Evolutionary conservation across 2,888 invertebrate genomes (phyloP).

Genomic region (Caradrina kadenii): DNA sequence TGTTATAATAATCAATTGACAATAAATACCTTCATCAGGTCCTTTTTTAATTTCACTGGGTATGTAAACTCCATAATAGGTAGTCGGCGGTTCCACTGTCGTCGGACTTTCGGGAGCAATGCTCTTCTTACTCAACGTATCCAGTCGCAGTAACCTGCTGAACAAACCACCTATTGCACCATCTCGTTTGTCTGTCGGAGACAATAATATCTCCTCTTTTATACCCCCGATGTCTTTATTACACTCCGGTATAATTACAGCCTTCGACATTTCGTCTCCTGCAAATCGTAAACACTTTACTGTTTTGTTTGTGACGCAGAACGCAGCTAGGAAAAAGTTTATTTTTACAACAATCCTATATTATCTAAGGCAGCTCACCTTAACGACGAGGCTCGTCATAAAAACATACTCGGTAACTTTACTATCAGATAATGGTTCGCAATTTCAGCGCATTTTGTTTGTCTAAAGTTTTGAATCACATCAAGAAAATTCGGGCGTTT

Average conservation of each 20-base stretch:
- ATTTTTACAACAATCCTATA: conserved; percentile 76
- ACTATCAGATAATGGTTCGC: conserved; percentile 52
- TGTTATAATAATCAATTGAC: conserved; percentile 10
- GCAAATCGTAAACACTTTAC: conserved; percentile 85
- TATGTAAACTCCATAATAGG: conserved; percentile 88
- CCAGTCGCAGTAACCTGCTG: conserved; percentile 83
- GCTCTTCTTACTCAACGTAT: conserved; percentile 77
- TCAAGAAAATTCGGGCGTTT: conserved; percentile 69
- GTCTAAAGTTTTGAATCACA: conserved; percentile 64
- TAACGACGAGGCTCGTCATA: conserved; percentile 76
- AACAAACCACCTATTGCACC: conserved; percentile 81
- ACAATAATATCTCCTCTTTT: conserved; percentile 82
- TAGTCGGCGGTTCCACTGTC: conserved; percentile 76
- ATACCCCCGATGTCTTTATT: conserved; percentile 82
- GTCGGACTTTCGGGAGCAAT: conserved; percentile 76
- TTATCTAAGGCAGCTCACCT: conserved; percentile 72
- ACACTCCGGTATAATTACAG: conserved; percentile 83
- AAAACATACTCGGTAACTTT: conserved; percentile 76
- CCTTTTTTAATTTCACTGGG: conserved; percentile 89
- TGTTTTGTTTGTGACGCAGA: conserved; percentile 88
- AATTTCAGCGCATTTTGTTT: conserved; percentile 72
- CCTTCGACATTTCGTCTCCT: conserved; percentile 85
- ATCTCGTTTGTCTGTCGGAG: conserved; percentile 83
- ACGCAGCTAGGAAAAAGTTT: conserved; percentile 73
- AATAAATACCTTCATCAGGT: conserved; percentile 83